phyloP scores from a whole-genome alignment of 2,113 vertebrate genomes.

The Phasianus colchicus region DNA sequence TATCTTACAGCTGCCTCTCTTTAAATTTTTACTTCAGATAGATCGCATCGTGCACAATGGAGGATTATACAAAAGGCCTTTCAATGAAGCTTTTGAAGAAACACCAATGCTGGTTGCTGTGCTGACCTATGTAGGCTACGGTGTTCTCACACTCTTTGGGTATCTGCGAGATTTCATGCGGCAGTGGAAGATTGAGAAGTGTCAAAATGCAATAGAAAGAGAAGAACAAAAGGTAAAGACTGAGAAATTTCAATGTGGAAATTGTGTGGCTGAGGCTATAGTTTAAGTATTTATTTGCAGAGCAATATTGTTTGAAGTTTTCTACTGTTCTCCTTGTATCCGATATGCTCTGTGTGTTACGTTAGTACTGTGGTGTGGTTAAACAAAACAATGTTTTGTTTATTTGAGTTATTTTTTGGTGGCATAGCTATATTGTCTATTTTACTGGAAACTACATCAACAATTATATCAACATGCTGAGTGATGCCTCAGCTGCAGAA shows the following conservation, averaged over 20 bases:
- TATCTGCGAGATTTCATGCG: constrained; percentile 96
- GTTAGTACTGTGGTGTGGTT: background rate
- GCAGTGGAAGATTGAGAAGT: constrained; percentile 94
- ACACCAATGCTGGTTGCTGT: constrained; percentile 96
- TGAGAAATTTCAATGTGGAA: background rate
- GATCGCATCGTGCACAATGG: constrained; percentile 84
- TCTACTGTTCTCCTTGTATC: background rate
- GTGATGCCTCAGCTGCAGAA: background rate
- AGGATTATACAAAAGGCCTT: constrained; percentile 90
- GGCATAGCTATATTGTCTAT: background rate
- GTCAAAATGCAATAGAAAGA: constrained; percentile 91
- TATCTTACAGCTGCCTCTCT: background rate
- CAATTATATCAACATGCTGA: background rate
- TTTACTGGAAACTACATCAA: background rate
- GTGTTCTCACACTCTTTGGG: constrained; percentile 96
- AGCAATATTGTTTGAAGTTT: background rate
- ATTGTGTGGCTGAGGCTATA: background rate
- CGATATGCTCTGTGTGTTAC: background rate
- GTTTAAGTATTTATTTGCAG: background rate
- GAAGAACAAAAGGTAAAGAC: constrained; percentile 90
- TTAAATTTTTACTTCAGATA: constrained; percentile 73
- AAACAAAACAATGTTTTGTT: background rate
- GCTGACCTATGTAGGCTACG: constrained; percentile 96
- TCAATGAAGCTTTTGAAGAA: constrained; percentile 92
- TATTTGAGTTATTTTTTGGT: background rate